Evolutionary conservation across 2,113 vertebrate species (phyloP), one percentile per base, ranked within the genome.

Genomic region (Brachionichthys hirsutus): DNA sequence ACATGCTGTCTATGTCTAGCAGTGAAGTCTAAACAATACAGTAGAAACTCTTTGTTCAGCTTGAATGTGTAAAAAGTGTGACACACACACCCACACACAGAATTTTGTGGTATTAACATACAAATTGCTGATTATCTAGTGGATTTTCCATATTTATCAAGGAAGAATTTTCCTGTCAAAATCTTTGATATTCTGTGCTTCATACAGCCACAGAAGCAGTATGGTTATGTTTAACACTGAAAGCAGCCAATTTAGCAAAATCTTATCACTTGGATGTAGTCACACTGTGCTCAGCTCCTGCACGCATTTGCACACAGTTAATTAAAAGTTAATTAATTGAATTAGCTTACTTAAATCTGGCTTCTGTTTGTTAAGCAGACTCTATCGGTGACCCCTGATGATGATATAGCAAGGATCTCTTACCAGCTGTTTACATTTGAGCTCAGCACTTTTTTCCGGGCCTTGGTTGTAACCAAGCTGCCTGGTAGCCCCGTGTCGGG

Each of bases 71-170:
- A 73, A 74, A 79, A 88, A 84, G 59, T 62, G 60, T 51, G 62
- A 47, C 76, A 41, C 43, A 53, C 17, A 6, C 6, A 6, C 6
- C 6, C 5, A 30, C 24, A 30, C 24, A 52, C 50, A 51, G 68
- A 52, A 69, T 80, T n/a, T 81, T 81, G 44, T 67, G 61, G 84
- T 85, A 89, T 89, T 89, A 87, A 84, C 86, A 86, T 87, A 88
- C 77, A 84, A 82, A 90, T 85, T 85, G 77, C 78, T 89, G 71
- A 86, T 85, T 83, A 85, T 89, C 67, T 80, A 36, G 34, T 54
- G 16, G 64, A 70, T 70, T 78, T 83, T 78, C 19, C 36, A 50
- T 59, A 81, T 81, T 63, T 69, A 70, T 54, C 73, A 59, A 74
- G 73, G 50, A 76, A 83, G 71, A 61, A 41, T 66, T 87, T 71